Evolutionary conservation across 2,888 invertebrate species (phyloP).

Genomic region (Tetranychus truncatus): DNA sequence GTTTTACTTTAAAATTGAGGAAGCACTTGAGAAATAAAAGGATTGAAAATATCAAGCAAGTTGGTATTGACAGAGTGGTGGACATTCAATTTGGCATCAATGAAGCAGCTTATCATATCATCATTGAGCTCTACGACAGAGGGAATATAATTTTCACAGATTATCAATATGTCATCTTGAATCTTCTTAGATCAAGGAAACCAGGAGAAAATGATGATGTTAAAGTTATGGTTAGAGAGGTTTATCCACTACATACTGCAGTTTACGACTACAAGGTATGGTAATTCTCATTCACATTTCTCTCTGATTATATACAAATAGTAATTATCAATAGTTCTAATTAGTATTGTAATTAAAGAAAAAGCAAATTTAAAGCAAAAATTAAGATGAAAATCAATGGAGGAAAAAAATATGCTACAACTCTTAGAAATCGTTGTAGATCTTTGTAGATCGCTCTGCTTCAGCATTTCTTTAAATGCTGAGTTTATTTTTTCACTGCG

Average conservation of each 20-base stretch:
- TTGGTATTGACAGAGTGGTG: slow-evolving; percentile 82
- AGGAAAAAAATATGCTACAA: too few relatives aligned
- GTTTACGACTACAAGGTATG: slow-evolving; percentile 12
- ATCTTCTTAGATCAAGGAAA: slow-evolving; percentile 73
- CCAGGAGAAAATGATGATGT: slow-evolving; percentile 58
- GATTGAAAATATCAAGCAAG: slow-evolving; percentile 60
- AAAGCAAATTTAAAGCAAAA: too few relatives aligned
- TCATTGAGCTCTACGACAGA: slow-evolving; percentile 80
- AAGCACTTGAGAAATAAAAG: slow-evolving; percentile 93
- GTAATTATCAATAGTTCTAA: neutral
- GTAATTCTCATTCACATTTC: neutral
- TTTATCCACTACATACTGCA: slow-evolving; percentile 62
- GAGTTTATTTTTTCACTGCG: too few relatives aligned
- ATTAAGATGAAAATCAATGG: too few relatives aligned
- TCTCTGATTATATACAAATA: neutral
- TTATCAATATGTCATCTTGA: slow-evolving; percentile 65
- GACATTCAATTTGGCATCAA: slow-evolving; percentile 71
- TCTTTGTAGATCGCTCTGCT: too few relatives aligned
- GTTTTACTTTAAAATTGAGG: slow-evolving; percentile 94
- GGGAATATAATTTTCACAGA: slow-evolving; percentile 92
- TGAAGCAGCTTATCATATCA: slow-evolving; percentile 57
- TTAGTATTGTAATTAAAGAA: too few relatives aligned
- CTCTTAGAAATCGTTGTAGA: too few relatives aligned
- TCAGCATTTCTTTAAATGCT: too few relatives aligned
- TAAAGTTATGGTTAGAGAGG: slow-evolving; percentile 77